Conservation (phyloP, 1,140 invertebrate species). For the Phocides pigmalion region DNA sequence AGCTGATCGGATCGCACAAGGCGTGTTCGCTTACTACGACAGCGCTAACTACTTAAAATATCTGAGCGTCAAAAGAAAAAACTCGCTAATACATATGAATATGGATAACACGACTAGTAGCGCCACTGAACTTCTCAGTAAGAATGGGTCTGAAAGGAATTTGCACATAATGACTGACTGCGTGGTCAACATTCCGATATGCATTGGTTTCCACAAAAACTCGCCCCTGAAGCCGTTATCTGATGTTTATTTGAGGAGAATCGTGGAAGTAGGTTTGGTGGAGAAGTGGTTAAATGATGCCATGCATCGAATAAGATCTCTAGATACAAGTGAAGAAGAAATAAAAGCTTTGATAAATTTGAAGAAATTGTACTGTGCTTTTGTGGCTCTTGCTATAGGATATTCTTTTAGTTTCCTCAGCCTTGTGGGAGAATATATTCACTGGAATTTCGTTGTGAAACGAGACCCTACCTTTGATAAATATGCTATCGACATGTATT, state of each 20-base stretch:
- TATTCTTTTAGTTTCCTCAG: conserved; percentile 85
- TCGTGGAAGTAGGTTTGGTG: conserved; percentile 90
- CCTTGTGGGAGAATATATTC: conserved; percentile 85
- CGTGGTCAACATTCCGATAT: conserved; percentile 91
- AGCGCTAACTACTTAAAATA: conserved; percentile 89
- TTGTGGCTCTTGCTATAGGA: conserved; percentile 88
- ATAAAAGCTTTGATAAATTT: conserved; percentile 90
- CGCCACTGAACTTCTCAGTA: conserved; percentile 36
- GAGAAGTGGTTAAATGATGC: conserved; percentile 92
- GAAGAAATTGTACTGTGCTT: conserved; percentile 90
- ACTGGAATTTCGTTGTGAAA: conserved; percentile 87
- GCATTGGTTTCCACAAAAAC: conserved; percentile 91
- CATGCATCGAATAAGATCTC: conserved; percentile 81
- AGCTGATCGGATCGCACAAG: conserved; percentile 86
- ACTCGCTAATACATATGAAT: conserved; percentile 43
- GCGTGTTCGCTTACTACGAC: conserved; percentile 91
- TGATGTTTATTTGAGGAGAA: conserved; percentile 86
- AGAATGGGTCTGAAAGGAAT: conserved; percentile 78
- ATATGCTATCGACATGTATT: conserved; percentile 85
- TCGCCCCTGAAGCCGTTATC: conserved; percentile 89
- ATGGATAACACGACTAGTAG: conserved; percentile 50
- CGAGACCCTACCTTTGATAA: conserved; percentile 89
- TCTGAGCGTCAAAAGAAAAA: conserved; percentile 84
- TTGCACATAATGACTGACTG: conserved; percentile 93
- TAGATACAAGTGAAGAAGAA: conserved; percentile 75